Evolutionary conservation across 1,140 invertebrate species (phyloP), one percentile per base, ranked within the genome.

Genomic region (Brachionus paranguensis): DNA sequence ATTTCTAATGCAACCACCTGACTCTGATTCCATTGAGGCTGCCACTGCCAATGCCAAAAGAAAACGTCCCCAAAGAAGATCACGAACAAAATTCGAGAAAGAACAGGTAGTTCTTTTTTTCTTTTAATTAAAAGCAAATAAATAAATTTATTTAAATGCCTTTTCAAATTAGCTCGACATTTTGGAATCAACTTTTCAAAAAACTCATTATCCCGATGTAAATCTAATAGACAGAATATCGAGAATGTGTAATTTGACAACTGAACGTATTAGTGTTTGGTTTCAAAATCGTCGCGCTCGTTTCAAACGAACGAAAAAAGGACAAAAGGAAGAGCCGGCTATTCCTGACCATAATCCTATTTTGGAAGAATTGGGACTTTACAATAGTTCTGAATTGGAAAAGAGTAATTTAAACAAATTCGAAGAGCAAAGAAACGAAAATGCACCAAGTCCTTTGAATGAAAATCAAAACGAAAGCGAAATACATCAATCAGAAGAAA

Each of bases 271-370:
- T 12, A 65, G 60, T 37, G 79, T 83, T 29, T 83, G 79, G 79
- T 83, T 83, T 68, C 79, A 83, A 72, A 83, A 83, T 83, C 60
- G 79, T 20, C 55, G 79, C 45, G 79, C 79, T 68, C 29, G 64
- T 20, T 81, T 81, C 11, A 81, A 81, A 68, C 53, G 78, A 81
- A 37, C 78, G 53, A 81, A 81, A 81, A 81, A 81, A 68, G 72
- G 45, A 27, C 27, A 45, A 27, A 76, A 76, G 12, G 45, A 47
- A 27, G 72, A 76, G 6, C 6, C 27, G 11, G 3, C 6, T 7
- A 50, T 24, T 53, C 72, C 45, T 6, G 27, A 76, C 33, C 45
- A 50, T 50, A 76, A 76, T 50, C 72, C 72, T 27, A 47, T 76
- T 29, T 6, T 50, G 5, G 72, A 76, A 45, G 72, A 76, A 50